A percentile compares a stretch with the other conserved stretches of the same genome.
These are phyloP conservation scores for Eurytoma adleriae DNA, from an alignment of 2,888 invertebrate genomes.

Conservation along the genomic window DNA sequence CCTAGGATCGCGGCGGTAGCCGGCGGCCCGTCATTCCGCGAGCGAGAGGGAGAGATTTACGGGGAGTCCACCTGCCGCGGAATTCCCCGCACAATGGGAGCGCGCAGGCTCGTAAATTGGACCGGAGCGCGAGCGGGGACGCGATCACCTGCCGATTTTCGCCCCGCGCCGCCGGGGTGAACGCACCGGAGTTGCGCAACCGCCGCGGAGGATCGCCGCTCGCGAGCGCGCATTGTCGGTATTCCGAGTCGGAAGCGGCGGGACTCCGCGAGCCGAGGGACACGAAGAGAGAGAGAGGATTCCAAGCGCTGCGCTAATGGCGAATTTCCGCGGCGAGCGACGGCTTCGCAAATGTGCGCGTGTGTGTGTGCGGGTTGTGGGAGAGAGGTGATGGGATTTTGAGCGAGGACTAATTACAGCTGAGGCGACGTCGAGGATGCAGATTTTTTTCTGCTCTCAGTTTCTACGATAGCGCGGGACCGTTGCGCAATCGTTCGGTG, in stretches of 20 bases:
- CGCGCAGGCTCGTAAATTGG: conserved; percentile 53
- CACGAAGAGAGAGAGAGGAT: conserved; percentile 27
- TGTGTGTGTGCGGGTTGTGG: not conserved
- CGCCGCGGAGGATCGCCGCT: no score
- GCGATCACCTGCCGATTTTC: conserved; percentile 51
- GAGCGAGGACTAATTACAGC: not conserved
- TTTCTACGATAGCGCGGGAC: no score
- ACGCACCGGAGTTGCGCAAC: conserved; percentile 53
- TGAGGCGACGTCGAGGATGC: not conserved
- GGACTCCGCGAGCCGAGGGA: not conserved
- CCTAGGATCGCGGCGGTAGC: conserved; percentile 23
- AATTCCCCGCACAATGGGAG: conserved; percentile 40
- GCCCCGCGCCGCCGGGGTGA: conserved; percentile 18
- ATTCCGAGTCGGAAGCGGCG: conserved; percentile 8
- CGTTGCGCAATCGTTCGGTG: no score
- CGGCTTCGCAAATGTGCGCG: not conserved
- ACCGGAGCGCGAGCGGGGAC: conserved; percentile 26
- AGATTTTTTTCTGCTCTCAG: no score
- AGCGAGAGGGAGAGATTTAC: conserved; percentile 47
- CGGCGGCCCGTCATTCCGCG: conserved; percentile 40
- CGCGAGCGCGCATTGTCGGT: conserved; percentile 40
- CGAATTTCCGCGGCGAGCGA: conserved; percentile 41
- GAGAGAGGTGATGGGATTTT: not conserved
- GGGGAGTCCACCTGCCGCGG: conserved; percentile 54
- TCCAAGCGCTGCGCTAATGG: conserved; percentile 25